phyloP scores from a whole-genome alignment of 30 jellyfish, hydroid and myxozoan genomes.

The Mastigias papua region DNA sequence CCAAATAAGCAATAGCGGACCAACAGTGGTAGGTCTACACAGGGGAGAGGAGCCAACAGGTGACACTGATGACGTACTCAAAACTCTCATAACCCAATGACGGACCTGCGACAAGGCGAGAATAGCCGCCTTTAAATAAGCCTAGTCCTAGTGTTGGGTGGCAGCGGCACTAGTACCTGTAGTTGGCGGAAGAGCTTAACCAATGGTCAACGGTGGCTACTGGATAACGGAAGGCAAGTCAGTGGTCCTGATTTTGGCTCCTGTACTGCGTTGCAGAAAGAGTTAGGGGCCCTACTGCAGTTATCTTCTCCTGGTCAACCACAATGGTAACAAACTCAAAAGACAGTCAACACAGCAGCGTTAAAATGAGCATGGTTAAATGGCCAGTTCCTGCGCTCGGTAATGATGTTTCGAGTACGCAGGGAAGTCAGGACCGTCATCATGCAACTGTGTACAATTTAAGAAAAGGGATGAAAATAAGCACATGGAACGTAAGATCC shows the following conservation, averaged over 20 bases:
- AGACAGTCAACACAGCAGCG: not conserved
- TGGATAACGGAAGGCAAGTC: conserved; percentile 3
- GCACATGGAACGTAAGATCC: too few species aligned
- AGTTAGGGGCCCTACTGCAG: not conserved
- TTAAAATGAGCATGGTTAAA: not conserved
- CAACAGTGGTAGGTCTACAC: not conserved
- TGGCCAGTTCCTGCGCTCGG: not conserved
- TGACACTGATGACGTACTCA: not conserved
- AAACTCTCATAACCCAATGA: too few species aligned
- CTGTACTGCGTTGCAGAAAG: conserved; percentile 1
- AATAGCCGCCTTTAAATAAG: conserved; percentile 11
- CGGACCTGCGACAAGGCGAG: not conserved
- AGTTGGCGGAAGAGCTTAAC: conserved; percentile 31
- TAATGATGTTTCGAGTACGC: not conserved
- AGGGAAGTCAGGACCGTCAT: conserved; percentile 6
- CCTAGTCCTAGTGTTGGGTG: too few species aligned
- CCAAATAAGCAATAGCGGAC: not conserved
- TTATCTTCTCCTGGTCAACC: not conserved
- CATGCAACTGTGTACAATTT: conserved; percentile 3
- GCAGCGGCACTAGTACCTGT: conserved; percentile 41
- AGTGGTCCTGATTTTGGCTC: conserved; percentile 11
- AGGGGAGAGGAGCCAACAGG: conserved; percentile 16
- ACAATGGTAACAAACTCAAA: not conserved
- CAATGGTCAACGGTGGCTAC: conserved; percentile 16
- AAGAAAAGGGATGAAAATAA: conserved; percentile 13